These are phyloP conservation scores for Liopterus haemorrhoidalis DNA, from an alignment of 2,888 invertebrate species.

Conservation along the genomic window DNA sequence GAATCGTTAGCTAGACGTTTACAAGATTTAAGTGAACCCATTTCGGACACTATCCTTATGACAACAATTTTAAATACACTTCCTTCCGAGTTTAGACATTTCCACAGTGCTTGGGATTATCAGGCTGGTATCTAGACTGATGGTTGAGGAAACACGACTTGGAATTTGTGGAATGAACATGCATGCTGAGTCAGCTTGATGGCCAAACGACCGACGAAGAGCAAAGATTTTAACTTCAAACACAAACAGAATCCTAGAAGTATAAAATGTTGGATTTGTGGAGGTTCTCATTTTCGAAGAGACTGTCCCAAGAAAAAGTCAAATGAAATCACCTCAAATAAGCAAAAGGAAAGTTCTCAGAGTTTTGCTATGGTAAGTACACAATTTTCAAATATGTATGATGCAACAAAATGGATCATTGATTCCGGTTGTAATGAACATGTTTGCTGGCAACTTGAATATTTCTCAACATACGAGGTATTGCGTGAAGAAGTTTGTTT, in stretches of 20 bases:
- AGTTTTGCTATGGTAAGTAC: too few relatives aligned
- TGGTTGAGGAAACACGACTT: constrained; percentile 18
- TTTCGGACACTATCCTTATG: constrained; percentile 19
- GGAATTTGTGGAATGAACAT: constrained; percentile 6
- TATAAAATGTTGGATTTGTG: too few relatives aligned
- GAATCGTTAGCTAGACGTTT: constrained; percentile 12
- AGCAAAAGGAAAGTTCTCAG: too few relatives aligned
- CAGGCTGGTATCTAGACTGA: constrained; percentile 17
- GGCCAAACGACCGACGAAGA: too few relatives aligned
- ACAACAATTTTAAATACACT: constrained; percentile 19
- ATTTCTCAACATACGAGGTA: constrained; percentile 15
- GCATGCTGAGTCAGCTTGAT: constrained; percentile 15
- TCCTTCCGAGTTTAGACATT: constrained; percentile 19
- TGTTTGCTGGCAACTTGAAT: constrained; percentile 20
- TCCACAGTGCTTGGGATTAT: constrained; percentile 25
- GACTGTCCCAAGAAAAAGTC: too few relatives aligned
- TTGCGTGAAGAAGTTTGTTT: constrained; percentile 10
- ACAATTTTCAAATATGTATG: too few relatives aligned
- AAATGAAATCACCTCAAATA: too few relatives aligned
- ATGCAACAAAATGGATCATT: constrained; percentile 16
- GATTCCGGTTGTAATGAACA: constrained; percentile 22
- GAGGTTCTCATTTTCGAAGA: too few relatives aligned
- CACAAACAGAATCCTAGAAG: too few relatives aligned
- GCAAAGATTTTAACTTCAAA: too few relatives aligned
- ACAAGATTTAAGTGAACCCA: constrained; percentile 8